A percentile compares a stretch with the other conserved stretches of the same genome.
Conservation (phyloP, 2,888 invertebrate genomes). For the Ditula angustiorana region DNA sequence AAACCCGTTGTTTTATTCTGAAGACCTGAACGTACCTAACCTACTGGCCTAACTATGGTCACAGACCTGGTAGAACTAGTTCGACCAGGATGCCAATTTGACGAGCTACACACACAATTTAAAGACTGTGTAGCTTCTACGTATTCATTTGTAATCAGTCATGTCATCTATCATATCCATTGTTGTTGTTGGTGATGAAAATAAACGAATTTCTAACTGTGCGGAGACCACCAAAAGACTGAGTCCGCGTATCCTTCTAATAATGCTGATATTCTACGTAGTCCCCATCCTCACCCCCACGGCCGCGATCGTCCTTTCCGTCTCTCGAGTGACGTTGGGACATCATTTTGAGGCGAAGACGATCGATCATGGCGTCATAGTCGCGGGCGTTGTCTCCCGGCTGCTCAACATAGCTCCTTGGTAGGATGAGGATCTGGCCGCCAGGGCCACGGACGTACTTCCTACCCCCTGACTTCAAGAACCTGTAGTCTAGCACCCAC, state of each 20-base stretch:
- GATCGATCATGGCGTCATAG: slow-evolving; percentile 70
- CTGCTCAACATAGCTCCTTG: slow-evolving; percentile 56
- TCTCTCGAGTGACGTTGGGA: slow-evolving; percentile 46
- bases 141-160: no score
- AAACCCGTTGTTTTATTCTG: no score
- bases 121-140: no score
- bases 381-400: slow-evolving; percentile 62
- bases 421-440: slow-evolving; percentile 72
- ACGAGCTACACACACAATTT: no score
- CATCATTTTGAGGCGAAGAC: slow-evolving; percentile 60
- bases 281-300: neutral
- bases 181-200: neutral
- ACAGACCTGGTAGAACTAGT: no score
- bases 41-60: no score
- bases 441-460: slow-evolving; percentile 72
- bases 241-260: neutral
- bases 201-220: no score
- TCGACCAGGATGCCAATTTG: no score
- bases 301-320: neutral
- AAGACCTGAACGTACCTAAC: no score
- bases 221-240: neutral
- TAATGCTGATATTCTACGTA: neutral
- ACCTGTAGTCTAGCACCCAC: slow-evolving; percentile 72
- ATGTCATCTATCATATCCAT: no score
- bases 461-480: slow-evolving; percentile 71